phyloP scores from a whole-genome alignment of 2,888 invertebrate genomes.

The Heliconius erato region DNA sequence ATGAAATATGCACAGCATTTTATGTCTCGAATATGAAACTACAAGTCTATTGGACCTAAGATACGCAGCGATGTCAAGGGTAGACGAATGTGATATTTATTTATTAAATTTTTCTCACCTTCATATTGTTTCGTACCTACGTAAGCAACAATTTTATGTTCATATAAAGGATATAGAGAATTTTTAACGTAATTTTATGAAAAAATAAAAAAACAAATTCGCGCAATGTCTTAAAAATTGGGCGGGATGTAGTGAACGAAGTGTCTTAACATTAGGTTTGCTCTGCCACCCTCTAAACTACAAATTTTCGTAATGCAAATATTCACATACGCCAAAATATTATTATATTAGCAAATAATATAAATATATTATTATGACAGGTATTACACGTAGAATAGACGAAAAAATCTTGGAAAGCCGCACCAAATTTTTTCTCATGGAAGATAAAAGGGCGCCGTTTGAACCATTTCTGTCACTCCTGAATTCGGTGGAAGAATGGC shows the following conservation, averaged over 20 bases:
- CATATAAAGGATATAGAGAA: not conserved
- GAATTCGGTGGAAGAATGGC: constrained; percentile 68
- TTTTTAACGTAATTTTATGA: too few species aligned
- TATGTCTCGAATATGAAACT: constrained; percentile 13
- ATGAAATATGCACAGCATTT: constrained; percentile 2
- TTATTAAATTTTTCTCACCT: not conserved
- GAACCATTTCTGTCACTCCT: constrained; percentile 68
- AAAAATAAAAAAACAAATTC: not conserved
- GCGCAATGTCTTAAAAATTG: too few species aligned
- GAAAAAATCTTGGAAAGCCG: constrained; percentile 33
- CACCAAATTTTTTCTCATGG: constrained; percentile 29
- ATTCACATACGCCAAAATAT: too few species aligned
- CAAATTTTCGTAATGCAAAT: too few species aligned
- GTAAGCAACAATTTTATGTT: too few species aligned
- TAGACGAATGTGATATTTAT: not conserved
- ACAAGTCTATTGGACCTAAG: constrained; percentile 8
- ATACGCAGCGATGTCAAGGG: not conserved
- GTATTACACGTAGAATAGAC: constrained; percentile 1
- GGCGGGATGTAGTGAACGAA: too few species aligned
- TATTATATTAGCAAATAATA: too few species aligned
- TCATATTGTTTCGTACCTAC: not conserved
- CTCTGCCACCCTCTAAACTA: too few species aligned
- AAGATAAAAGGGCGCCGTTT: constrained; percentile 61
- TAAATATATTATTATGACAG: not conserved
- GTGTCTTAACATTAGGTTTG: too few species aligned